These are phyloP conservation scores for Enteromius viviparus DNA, from an alignment of 2,797 vertebrate species.

Conservation along the genomic window DNA sequence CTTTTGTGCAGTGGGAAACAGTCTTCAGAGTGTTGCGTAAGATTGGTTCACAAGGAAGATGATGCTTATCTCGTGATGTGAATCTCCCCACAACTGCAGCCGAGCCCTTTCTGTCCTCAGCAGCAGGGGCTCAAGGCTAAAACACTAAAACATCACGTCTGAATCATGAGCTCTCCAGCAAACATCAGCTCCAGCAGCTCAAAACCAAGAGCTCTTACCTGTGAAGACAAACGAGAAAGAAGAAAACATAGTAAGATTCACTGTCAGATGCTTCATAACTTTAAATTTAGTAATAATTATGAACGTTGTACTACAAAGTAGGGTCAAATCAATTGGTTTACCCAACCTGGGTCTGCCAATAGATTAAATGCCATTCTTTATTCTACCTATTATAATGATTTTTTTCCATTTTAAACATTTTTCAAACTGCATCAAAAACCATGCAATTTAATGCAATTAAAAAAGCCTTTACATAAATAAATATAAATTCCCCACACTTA, in stretches of 20 bases:
- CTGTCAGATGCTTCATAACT: neutral
- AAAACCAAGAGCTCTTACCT: conserved; percentile 33
- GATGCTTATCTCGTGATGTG: conserved; percentile 33
- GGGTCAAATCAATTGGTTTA: neutral
- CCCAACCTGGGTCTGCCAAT: neutral
- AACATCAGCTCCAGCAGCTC: neutral
- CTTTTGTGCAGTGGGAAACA: conserved; percentile 1
- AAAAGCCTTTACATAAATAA: neutral
- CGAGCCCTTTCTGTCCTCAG: neutral
- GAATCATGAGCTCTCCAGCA: conserved; percentile 15
- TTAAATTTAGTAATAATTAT: neutral
- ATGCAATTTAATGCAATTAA: neutral
- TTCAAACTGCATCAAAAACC: neutral
- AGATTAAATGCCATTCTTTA: neutral
- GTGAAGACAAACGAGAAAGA: conserved; percentile 19
- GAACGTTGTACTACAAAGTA: neutral
- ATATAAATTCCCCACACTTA: neutral
- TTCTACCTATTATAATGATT: neutral
- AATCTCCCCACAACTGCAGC: conserved; percentile 5
- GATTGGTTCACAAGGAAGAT: conserved; percentile 8
- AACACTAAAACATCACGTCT: conserved; percentile 25
- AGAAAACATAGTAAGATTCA: conserved; percentile 8
- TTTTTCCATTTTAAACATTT: neutral
- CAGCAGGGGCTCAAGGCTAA: conserved; percentile 4
- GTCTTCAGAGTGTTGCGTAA: neutral